Percentiles rank a stretch among this genome's conserved stretches.
Conservation (phyloP, 2,113 vertebrate genomes). For the Malurus elegans region DNA sequence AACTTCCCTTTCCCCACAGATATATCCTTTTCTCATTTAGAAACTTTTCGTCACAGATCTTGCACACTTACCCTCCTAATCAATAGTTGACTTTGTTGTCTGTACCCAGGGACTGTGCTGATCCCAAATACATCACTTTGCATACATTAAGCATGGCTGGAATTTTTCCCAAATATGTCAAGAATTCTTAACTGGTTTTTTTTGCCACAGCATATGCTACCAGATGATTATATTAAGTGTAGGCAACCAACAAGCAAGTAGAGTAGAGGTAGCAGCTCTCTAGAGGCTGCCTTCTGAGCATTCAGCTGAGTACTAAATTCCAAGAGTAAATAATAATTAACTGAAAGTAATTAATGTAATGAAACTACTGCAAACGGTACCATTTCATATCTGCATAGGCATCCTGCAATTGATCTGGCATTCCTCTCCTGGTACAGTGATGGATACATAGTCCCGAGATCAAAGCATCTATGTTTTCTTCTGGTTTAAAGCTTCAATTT, state of each 20-base stretch:
- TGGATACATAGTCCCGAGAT: neutral
- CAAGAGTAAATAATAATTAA: conserved; percentile 1
- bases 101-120: neutral
- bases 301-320: neutral
- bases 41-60: neutral
- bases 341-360: neutral
- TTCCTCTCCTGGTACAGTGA: neutral
- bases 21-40: neutral
- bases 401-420: neutral
- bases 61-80: neutral
- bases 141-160: neutral
- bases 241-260: neutral
- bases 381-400: neutral
- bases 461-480: neutral
- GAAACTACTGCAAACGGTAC: neutral
- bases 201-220: neutral
- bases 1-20: neutral
- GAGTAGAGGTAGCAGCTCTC: neutral
- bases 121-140: neutral
- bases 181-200: neutral
- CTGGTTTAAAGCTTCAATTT: neutral
- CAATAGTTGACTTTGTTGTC: neutral
- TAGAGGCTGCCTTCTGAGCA: neutral
- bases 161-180: neutral
- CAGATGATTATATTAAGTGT: neutral